Evolutionary conservation across 2,797 vertebrate species (phyloP).

Genomic region (Allobates femoralis): DNA sequence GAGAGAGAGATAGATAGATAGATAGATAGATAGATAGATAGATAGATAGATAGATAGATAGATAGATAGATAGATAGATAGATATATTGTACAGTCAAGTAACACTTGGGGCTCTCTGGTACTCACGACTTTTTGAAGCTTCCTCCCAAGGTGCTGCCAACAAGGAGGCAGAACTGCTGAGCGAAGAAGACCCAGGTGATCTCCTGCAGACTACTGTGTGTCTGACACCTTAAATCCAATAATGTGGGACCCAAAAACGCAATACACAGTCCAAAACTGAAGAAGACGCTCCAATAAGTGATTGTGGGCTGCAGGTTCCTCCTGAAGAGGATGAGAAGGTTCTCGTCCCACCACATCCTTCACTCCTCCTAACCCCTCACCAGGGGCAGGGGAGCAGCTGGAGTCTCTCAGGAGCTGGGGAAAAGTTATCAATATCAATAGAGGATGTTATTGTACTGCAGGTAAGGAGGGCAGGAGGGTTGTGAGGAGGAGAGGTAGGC

Average conservation of each 20-base stretch:
- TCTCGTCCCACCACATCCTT: constrained; percentile 80
- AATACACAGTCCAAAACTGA: constrained; percentile 94
- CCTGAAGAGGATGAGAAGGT: constrained; percentile 80
- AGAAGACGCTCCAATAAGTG: constrained; percentile 97
- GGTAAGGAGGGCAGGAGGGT: too few species aligned
- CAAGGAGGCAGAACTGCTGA: constrained; percentile 90
- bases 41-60: not conserved
- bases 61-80: not conserved
- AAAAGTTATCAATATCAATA: not conserved
- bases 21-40: not conserved
- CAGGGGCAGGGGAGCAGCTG: not conserved
- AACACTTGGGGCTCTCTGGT: not conserved
- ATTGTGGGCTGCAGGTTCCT: constrained; percentile 86
- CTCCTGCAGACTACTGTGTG: constrained; percentile 88
- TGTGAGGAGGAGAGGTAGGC: too few species aligned
- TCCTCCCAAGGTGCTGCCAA: constrained; percentile 88
- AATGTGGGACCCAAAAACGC: constrained; percentile 94
- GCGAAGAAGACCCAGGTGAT: constrained; percentile 96
- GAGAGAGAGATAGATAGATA: too few species aligned
- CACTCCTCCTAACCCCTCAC: constrained; percentile 27
- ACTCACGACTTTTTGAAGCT: constrained; percentile 92
- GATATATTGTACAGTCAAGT: not conserved
- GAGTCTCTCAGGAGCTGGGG: not conserved
- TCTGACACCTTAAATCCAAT: constrained; percentile 94
- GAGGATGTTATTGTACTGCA: not conserved